These are phyloP conservation scores for Andrena bucephala DNA, from an alignment of 2,888 invertebrate species.

Conservation along the genomic window DNA sequence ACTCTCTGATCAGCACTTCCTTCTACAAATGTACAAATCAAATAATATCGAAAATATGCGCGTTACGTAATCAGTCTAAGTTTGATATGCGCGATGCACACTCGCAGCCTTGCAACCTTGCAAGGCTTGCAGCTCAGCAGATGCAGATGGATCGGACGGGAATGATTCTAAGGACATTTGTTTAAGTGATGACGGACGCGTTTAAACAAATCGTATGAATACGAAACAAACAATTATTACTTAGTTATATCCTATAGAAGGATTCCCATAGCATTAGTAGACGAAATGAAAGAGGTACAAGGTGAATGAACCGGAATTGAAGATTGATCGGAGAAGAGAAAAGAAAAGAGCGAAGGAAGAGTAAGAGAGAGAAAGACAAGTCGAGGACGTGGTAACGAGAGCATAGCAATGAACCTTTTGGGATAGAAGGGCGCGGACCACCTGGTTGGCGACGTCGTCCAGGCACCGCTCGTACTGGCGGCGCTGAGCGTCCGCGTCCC, in stretches of 20 bases:
- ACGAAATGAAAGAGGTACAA: too few species aligned
- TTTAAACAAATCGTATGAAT: neutral
- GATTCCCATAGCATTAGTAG: neutral
- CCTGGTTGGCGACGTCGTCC: conserved; percentile 94
- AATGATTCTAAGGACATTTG: conserved; percentile 3
- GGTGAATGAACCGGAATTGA: too few species aligned
- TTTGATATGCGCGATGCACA: neutral
- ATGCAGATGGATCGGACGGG: conserved; percentile 39
- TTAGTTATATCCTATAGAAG: neutral
- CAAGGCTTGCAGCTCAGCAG: conserved; percentile 45
- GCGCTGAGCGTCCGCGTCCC: conserved; percentile 89
- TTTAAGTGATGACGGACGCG: neutral
- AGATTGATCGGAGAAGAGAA: neutral
- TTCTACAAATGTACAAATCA: too few species aligned
- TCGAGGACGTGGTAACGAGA: conserved; percentile 65
- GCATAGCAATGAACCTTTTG: conserved; percentile 89
- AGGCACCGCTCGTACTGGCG: conserved; percentile 92
- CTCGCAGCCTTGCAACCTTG: conserved; percentile 20
- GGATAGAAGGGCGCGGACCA: conserved; percentile 92
- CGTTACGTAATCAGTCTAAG: neutral
- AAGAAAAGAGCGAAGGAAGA: neutral
- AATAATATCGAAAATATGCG: neutral
- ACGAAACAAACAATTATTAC: neutral
- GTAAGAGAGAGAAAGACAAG: conserved; percentile 15
- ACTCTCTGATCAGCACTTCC: too few species aligned